phyloP scores from a whole-genome alignment of 2,888 invertebrate species.

The Lordiphosa andalusiaca region DNA sequence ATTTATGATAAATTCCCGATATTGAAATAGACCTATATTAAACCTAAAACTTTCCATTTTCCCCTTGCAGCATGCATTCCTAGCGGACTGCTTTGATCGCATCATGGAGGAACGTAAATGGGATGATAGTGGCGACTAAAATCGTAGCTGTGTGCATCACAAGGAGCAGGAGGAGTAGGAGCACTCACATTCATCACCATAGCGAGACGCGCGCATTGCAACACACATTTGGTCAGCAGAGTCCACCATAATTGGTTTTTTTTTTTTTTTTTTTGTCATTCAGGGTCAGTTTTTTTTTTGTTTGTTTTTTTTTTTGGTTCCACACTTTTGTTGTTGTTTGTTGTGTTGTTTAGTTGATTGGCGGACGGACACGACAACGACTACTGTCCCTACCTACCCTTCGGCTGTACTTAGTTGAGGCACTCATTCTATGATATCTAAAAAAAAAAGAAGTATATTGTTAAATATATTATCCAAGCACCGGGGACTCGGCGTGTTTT shows the following conservation, averaged over 20 bases:
- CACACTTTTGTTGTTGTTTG: too few species aligned
- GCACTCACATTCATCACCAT: conserved; percentile 5
- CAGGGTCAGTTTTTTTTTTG: too few species aligned
- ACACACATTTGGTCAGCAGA: conserved; percentile 11
- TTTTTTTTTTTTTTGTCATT: neutral
- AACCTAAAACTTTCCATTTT: too few species aligned
- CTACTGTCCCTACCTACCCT: too few species aligned
- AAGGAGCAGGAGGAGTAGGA: conserved; percentile 1
- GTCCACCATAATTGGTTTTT: neutral
- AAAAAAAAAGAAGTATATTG: conserved; percentile 26
- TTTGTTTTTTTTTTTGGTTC: neutral
- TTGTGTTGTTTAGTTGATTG: too few species aligned
- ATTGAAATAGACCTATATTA: too few species aligned
- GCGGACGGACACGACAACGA: too few species aligned
- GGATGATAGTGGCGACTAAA: conserved; percentile 90
- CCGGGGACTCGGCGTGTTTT: neutral
- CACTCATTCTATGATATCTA: conserved; percentile 6
- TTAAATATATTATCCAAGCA: conserved; percentile 33
- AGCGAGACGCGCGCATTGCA: conserved; percentile 2
- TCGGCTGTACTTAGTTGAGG: too few species aligned
- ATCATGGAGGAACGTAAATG: conserved; percentile 95
- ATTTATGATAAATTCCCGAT: too few species aligned
- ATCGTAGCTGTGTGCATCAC: conserved; percentile 11
- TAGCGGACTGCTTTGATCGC: conserved; percentile 94
- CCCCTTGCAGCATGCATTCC: conserved; percentile 76